These are phyloP conservation scores for Bombus confusus DNA, from an alignment of 1,140 invertebrate species.

Conservation along the genomic window DNA sequence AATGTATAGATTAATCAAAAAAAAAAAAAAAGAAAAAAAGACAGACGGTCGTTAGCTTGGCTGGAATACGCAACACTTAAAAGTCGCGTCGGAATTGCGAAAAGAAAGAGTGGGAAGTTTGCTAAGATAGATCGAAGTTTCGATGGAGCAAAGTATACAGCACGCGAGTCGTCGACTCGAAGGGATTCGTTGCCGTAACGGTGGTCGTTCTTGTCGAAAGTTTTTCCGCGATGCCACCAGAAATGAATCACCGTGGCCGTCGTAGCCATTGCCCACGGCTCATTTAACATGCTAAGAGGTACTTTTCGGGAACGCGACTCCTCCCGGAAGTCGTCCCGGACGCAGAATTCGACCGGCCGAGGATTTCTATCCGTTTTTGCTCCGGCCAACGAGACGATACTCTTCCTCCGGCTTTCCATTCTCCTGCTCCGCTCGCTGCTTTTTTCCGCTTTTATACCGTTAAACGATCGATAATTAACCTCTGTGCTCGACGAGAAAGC, in stretches of 20 bases:
- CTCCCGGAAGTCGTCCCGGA: slow-evolving; percentile 46
- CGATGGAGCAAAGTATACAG: slow-evolving; percentile 40
- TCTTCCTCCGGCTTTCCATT: background rate
- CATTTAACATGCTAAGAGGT: slow-evolving; percentile 72
- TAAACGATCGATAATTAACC: slow-evolving; percentile 47
- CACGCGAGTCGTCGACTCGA: slow-evolving; percentile 27
- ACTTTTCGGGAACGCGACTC: slow-evolving; percentile 55
- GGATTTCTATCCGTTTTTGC: slow-evolving; percentile 18
- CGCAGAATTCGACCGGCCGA: slow-evolving; percentile 49
- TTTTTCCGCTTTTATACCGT: slow-evolving; percentile 7
- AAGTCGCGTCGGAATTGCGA: background rate
- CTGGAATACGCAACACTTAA: background rate
- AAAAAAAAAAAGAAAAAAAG: background rate
- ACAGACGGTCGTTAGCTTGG: background rate
- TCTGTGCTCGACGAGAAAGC: background rate
- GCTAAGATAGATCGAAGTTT: slow-evolving; percentile 43
- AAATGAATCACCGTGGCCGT: slow-evolving; percentile 63
- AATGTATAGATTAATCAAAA: background rate
- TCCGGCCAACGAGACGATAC: background rate
- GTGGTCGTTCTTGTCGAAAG: slow-evolving; percentile 52
- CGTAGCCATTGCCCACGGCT: slow-evolving; percentile 63
- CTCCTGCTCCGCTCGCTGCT: no score
- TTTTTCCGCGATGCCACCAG: slow-evolving; percentile 53
- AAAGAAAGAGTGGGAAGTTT: background rate
- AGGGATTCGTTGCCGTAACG: slow-evolving; percentile 51